These are phyloP conservation scores for Orycteropus afer DNA, from an alignment of 2,113 vertebrate genomes.

Conservation along the genomic window DNA sequence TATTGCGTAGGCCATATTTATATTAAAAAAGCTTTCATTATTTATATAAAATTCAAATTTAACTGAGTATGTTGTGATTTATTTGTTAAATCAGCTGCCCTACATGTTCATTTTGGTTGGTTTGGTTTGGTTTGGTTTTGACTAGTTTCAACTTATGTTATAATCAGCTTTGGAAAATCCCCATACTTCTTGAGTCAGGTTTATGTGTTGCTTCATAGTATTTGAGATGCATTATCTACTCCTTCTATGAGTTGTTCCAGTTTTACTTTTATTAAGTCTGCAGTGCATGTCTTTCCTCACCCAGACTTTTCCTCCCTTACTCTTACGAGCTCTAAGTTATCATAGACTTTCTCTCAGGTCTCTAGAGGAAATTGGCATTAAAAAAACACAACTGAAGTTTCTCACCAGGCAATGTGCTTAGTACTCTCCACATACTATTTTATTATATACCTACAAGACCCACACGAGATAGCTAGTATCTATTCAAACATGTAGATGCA, in stretches of 20 bases:
- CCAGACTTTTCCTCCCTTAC: background rate
- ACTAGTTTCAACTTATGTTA: slow-evolving; percentile 22
- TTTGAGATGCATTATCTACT: background rate
- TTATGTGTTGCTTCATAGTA: background rate
- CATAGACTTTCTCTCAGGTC: background rate
- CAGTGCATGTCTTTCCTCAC: background rate
- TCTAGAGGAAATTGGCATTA: background rate
- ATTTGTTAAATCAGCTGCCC: background rate
- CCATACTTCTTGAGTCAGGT: background rate
- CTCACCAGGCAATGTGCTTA: background rate
- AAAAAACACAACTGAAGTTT: background rate
- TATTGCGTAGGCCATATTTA: background rate
- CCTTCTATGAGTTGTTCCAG: background rate
- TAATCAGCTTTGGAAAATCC: background rate
- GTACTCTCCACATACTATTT: background rate
- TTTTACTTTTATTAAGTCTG: background rate
- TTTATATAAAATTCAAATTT: slow-evolving; percentile 7
- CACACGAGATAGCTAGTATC: background rate
- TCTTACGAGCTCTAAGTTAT: background rate
- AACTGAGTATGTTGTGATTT: background rate
- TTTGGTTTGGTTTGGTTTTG: background rate
- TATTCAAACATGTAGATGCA: background rate
- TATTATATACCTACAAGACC: background rate
- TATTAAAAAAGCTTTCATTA: background rate
- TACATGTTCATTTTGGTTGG: background rate